Percentiles rank a stretch among this genome's conserved stretches.
Conservation (phyloP, 2,113 vertebrate species). For the Melospiza melodia region DNA sequence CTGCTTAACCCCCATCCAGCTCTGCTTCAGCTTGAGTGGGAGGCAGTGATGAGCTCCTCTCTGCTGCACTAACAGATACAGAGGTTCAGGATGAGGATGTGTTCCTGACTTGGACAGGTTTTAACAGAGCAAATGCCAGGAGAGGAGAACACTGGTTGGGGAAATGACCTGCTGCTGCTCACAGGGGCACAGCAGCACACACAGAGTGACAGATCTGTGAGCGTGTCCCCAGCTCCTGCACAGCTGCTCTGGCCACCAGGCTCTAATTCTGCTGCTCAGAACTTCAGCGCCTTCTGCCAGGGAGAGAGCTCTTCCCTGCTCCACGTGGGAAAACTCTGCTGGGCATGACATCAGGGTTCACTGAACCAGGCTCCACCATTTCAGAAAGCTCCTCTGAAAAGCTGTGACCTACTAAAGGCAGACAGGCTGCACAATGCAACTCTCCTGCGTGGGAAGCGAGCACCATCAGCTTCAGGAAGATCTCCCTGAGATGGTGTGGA, state of each 20-base stretch:
- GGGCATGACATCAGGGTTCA: not conserved
- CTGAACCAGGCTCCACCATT: not conserved
- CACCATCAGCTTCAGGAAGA: not conserved
- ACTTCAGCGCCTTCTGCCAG: not conserved
- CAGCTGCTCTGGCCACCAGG: not conserved
- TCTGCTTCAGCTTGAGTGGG: not conserved
- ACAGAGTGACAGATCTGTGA: not conserved
- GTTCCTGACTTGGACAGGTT: not conserved
- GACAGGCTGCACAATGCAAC: not conserved
- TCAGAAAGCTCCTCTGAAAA: not conserved
- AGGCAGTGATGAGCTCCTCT: not conserved
- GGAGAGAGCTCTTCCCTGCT: not conserved
- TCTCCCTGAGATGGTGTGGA: not conserved
- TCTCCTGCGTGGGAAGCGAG: not conserved
- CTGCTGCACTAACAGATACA: not conserved
- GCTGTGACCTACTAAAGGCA: not conserved
- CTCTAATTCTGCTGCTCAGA: not conserved
- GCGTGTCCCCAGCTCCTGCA: accelerated
- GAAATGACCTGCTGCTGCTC: not conserved
- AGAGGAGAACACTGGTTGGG: not conserved
- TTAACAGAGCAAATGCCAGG: not conserved
- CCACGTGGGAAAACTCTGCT: not conserved
- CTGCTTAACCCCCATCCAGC: not conserved
- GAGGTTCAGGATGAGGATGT: not conserved
- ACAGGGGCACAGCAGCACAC: not conserved